These are phyloP conservation scores for Busseola fusca DNA, from an alignment of 2,888 invertebrate genomes.

Conservation along the genomic window DNA sequence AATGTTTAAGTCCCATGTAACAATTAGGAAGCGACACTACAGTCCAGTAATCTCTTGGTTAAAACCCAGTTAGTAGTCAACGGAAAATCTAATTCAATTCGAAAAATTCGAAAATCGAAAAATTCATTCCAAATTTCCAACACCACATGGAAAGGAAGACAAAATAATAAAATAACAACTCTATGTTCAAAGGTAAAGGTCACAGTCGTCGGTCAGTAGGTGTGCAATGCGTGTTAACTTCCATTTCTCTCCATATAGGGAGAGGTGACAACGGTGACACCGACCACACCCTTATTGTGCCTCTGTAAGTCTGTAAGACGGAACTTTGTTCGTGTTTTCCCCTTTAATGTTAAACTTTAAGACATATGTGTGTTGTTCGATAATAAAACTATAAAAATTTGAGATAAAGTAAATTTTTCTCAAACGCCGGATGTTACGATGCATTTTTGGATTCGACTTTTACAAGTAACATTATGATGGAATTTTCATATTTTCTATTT, in stretches of 20 bases:
- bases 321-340: slow-evolving; percentile 32
- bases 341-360: slow-evolving; percentile 5
- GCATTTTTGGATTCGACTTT: slow-evolving; percentile 11
- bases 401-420: not conserved
- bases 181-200: slow-evolving; percentile 68
- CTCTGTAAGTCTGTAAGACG: slow-evolving; percentile 32
- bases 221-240: slow-evolving; percentile 61
- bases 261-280: slow-evolving; percentile 66
- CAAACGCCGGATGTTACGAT: not conserved
- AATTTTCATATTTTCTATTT: not conserved
- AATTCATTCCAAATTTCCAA: too few relatives aligned
- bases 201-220: slow-evolving; percentile 72
- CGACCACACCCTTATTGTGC: slow-evolving; percentile 51
- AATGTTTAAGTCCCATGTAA: too few relatives aligned
- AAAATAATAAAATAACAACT: slow-evolving; percentile 45
- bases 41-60: not conserved
- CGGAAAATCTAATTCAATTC: not conserved
- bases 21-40: not conserved
- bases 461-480: not conserved
- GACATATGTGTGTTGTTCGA: not conserved
- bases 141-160: slow-evolving; percentile 57
- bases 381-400: not conserved
- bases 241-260: slow-evolving; percentile 83
- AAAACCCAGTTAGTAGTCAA: not conserved
- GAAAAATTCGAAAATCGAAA: too few relatives aligned